phyloP scores from a whole-genome alignment of 2,888 invertebrate genomes.

The Amphipoea oculea region DNA sequence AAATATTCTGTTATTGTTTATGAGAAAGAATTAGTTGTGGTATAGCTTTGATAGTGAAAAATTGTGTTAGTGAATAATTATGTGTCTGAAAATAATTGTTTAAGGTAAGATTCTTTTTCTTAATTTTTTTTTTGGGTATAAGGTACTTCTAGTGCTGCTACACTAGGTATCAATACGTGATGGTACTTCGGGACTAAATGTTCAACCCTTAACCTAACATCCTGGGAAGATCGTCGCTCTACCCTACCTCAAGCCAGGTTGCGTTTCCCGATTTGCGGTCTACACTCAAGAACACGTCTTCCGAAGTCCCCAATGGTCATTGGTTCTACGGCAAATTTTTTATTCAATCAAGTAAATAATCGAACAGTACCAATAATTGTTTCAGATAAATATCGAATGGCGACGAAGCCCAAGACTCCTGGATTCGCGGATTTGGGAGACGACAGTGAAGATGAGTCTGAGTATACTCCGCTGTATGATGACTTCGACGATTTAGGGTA shows the following conservation, averaged over 20 bases:
- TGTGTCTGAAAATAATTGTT: conserved; percentile 39
- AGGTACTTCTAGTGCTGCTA: background rate
- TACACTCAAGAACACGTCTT: background rate
- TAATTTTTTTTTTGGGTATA: conserved; percentile 10
- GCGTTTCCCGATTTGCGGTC: background rate
- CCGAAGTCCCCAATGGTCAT: background rate
- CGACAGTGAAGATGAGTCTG: conserved; percentile 82
- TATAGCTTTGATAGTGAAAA: conserved; percentile 45
- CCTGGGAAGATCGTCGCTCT: background rate
- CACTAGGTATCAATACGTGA: background rate
- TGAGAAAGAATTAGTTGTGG: conserved; percentile 41
- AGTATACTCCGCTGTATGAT: conserved; percentile 83
- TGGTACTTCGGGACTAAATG: background rate
- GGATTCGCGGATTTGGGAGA: conserved; percentile 78
- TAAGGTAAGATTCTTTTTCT: conserved; percentile 48
- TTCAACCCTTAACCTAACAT: background rate
- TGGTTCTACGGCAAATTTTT: background rate
- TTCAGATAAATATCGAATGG: conserved; percentile 76
- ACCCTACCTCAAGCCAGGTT: background rate
- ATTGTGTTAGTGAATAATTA: conserved; percentile 53
- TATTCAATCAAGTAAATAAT: too few relatives aligned
- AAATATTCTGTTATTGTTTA: conserved; percentile 61
- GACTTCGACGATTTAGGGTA: conserved; percentile 85
- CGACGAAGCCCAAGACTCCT: conserved; percentile 72
- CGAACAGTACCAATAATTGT: conserved; percentile 37